Evolutionary conservation across 2,888 invertebrate genomes (phyloP).

Genomic region (Epinotia ramella): DNA sequence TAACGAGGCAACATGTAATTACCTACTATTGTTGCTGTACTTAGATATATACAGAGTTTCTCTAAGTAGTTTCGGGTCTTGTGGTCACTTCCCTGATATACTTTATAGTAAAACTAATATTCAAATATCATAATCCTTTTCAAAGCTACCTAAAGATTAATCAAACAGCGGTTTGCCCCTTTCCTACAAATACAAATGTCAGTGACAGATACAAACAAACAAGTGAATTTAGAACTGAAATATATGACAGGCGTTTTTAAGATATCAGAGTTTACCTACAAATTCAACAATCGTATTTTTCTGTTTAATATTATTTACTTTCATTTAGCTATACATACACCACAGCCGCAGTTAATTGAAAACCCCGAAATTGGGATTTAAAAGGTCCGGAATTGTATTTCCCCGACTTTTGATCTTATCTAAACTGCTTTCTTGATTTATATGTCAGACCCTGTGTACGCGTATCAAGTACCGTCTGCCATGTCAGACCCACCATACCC

Average conservation of each 20-base stretch:
- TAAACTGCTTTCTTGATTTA: conserved; percentile 45
- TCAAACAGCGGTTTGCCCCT: too few species aligned
- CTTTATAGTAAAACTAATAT: background rate
- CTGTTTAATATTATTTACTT: too few species aligned
- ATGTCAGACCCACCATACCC: too few species aligned
- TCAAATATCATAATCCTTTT: background rate
- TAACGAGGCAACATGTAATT: conserved; percentile 26
- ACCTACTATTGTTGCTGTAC: conserved; percentile 2
- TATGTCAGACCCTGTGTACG: too few species aligned
- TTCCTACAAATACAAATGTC: too few species aligned
- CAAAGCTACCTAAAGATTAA: too few species aligned
- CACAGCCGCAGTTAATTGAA: conserved; percentile 36
- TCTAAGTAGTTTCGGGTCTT: conserved; percentile 6
- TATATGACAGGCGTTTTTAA: too few species aligned
- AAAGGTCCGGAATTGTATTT: conserved; percentile 36
- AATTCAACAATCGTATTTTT: too few species aligned
- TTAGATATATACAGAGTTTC: background rate
- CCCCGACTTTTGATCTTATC: conserved; percentile 42
- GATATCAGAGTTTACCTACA: too few species aligned
- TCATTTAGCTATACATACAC: conserved; percentile 9
- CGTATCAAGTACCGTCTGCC: too few species aligned
- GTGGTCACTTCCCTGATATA: background rate
- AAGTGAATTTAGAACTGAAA: too few species aligned
- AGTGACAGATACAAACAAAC: too few species aligned
- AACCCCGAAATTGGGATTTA: conserved; percentile 30